These are phyloP conservation scores for Craterocephalus amniculus DNA, from an alignment of 2,797 vertebrate genomes.

Conservation along the genomic window DNA sequence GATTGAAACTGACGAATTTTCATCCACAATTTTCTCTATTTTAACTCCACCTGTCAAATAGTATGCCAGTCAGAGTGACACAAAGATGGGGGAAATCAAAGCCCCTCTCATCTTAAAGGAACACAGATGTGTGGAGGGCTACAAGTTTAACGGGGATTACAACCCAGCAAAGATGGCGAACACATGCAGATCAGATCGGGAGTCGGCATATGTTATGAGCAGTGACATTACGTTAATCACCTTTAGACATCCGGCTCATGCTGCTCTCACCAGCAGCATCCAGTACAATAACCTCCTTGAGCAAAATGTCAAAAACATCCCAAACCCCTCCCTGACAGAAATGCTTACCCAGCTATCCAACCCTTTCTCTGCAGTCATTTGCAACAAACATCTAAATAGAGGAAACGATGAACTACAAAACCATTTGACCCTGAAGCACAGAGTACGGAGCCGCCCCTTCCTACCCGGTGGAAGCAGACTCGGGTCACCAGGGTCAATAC, in stretches of 20 bases:
- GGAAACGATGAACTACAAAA: slow-evolving; percentile 79
- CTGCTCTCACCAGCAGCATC: slow-evolving; percentile 22
- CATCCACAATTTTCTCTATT: slow-evolving; percentile 82
- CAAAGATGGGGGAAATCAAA: slow-evolving; percentile 83
- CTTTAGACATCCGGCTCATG: slow-evolving; percentile 19
- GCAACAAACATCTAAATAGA: slow-evolving; percentile 74
- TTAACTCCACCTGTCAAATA: slow-evolving; percentile 82
- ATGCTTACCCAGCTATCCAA: slow-evolving; percentile 29
- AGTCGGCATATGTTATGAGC: slow-evolving; percentile 5
- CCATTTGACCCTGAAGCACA: slow-evolving; percentile 79
- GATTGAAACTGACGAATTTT: slow-evolving; percentile 81
- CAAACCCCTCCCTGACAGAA: slow-evolving; percentile 26
- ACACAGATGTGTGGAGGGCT: slow-evolving; percentile 57
- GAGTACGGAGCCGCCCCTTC: slow-evolving; percentile 52
- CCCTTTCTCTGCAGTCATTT: slow-evolving; percentile 65
- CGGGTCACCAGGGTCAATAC: slow-evolving; percentile 72
- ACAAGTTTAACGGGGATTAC: slow-evolving; percentile 66
- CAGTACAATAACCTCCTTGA: slow-evolving; percentile 35
- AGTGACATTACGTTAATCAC: slow-evolving; percentile 24
- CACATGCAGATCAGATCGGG: slow-evolving; percentile 41
- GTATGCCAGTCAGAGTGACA: slow-evolving; percentile 84
- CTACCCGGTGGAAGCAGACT: slow-evolving; percentile 63
- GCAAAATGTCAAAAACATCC: slow-evolving; percentile 45
- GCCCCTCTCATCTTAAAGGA: slow-evolving; percentile 78
- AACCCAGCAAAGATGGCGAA: slow-evolving; percentile 36